These are phyloP conservation scores for Candoia aspera DNA, from an alignment of 2,113 vertebrate genomes.

Conservation along the genomic window DNA sequence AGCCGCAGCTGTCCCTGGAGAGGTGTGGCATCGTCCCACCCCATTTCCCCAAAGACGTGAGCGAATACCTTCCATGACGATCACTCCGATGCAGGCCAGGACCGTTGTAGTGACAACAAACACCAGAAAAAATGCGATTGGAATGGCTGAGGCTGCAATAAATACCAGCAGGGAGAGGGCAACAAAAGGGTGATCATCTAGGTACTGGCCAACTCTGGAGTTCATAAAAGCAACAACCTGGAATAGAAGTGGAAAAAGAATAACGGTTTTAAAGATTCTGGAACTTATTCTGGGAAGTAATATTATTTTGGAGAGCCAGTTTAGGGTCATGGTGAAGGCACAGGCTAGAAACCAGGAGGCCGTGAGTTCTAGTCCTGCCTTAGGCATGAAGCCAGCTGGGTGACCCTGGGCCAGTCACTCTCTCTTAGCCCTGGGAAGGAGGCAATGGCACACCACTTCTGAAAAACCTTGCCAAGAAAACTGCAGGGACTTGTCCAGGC, in stretches of 20 bases:
- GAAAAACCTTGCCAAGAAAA: too few relatives aligned
- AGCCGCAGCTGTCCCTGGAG: background rate
- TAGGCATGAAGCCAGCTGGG: too few relatives aligned
- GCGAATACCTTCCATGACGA: constrained; percentile 87
- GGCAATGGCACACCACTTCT: too few relatives aligned
- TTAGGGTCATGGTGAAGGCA: too few relatives aligned
- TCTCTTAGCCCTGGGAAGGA: too few relatives aligned
- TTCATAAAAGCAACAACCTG: constrained; percentile 84
- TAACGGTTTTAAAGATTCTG: background rate
- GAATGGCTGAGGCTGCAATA: constrained; percentile 75
- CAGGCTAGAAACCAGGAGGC: too few relatives aligned
- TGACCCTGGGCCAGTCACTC: too few relatives aligned
- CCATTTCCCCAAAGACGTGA: background rate
- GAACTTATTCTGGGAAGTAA: background rate
- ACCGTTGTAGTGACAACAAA: constrained; percentile 77
- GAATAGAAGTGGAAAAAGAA: constrained; percentile 20
- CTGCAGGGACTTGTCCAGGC: too few relatives aligned
- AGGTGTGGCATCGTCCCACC: too few relatives aligned
- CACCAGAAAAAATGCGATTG: constrained; percentile 81
- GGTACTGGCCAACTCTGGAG: constrained; percentile 77
- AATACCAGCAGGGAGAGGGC: constrained; percentile 82
- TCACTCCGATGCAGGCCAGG: constrained; percentile 77
- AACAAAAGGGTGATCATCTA: constrained; percentile 82
- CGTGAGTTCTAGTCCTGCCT: too few relatives aligned
- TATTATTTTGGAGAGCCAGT: too few relatives aligned